Evolutionary conservation across 1,140 invertebrate genomes (phyloP), one percentile per base, ranked within the genome.

Genomic region (Zaprionus ornatus): DNA sequence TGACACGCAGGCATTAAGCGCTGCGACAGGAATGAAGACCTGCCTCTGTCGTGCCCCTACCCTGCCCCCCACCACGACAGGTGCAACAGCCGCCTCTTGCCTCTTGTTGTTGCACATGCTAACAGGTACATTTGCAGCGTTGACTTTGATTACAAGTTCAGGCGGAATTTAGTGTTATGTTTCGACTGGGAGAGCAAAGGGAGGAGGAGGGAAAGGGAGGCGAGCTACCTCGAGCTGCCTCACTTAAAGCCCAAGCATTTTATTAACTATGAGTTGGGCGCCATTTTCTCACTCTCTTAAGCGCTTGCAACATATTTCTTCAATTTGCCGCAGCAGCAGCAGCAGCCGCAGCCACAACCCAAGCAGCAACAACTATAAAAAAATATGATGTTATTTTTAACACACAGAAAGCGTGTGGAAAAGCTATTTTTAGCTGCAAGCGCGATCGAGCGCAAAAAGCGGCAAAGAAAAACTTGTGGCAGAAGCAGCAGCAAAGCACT

Each of bases 341-440:
- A 27, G 57, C 35, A 40, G 48, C 63, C 37, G 17, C 21, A 32
- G 55, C 80, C 13, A 3, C 37, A 32, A 32, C 35, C 13, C 35
- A 13, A 73, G 12, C 73, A 52, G 21, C 59, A 27, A 29, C 55
- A 52, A 52, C 55, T 45, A 32, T 40, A 42, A 78, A 80, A 83
- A 88, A 87, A 87, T 88, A 88, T 88, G 69, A 90, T 88, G 84
- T 88, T 88, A 88, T 88, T 88, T 88, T 88, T 90, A 88, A 88
- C 84, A 90, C 84, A 88, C 85, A 84, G 80, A 84, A 87, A 90
- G 80, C 84, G 84, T 90, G 85, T 75, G 84, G 85, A 88, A 87
- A 88, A 88, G 84, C 75, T 88, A 88, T 88, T 88, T 88, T 88
- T 88, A 88, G 84, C 35, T 32, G 32, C 25, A 35, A 67, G 50